Evolutionary conservation across 2,888 invertebrate genomes (phyloP), one percentile per base, ranked within the genome.

Genomic region (Lasius fuliginosus): DNA sequence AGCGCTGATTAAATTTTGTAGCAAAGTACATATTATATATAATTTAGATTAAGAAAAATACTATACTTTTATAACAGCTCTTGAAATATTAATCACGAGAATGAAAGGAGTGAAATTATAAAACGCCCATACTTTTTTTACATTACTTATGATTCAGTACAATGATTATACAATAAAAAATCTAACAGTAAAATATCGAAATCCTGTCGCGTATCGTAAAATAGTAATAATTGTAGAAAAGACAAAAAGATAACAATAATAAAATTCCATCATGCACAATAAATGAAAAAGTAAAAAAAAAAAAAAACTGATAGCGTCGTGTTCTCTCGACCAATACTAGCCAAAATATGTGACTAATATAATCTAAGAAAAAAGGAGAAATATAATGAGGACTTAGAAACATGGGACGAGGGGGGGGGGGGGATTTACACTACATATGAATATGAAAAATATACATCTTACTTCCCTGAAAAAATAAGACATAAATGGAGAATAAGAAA

Each of bases 391-490:
- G 40, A 40, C 60, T 82, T 74, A 60, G 81, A 86, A 68, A 84
- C 67, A 53, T 23, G 23, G 23, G 23, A 23, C 23, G 23, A 0
- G 23, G n/a, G n/a, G n/a, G n/a, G n/a, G 8, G n/a, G n/a, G 15
- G 15, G 84, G 83, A 87, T 89, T 86, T 87, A 89, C 85, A 83
- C 90, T 88, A 90, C 53, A 53, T 82, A 83, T 60, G 84, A 85
- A 40, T 73, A 81, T 56, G 73, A 83, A 85, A 89, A 88, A 90
- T 90, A 87, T 91, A 91, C 89, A 91, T 90, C 88, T 91, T 85
- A 73, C 65, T 73, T 65, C 62, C 81, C 65, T 67, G 73, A 73
- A 71, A 53, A 67, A 83, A 68, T 71, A 82, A 65, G 71, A 33
- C n/a, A 81, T 68, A 81, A 82, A 27, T 69, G 60, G 49, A 46